Percentiles rank a stretch among this genome's conserved stretches.
phyloP scores from a whole-genome alignment of 2,888 invertebrate species.

The Artemia sp. region DNA sequence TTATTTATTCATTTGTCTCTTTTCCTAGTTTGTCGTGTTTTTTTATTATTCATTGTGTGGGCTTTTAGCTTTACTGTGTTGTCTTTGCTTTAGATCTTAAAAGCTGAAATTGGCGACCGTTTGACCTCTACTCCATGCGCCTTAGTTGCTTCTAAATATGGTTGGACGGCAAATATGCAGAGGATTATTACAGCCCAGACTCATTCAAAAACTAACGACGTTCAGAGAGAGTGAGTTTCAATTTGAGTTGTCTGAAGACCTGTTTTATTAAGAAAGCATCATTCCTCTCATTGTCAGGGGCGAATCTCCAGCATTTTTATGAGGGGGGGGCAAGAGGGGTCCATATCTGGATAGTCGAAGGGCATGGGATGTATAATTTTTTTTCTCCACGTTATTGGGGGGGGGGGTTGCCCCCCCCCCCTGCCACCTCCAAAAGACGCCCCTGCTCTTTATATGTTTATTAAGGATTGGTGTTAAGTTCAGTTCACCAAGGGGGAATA shows the following conservation, averaged over 20 bases:
- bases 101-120: constrained; percentile 41
- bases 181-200: constrained; percentile 42
- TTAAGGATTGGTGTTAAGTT: too few species aligned
- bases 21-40: constrained; percentile 10
- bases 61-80: constrained; percentile 21
- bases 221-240: constrained; percentile 35
- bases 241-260: constrained; percentile 7
- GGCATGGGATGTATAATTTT: too few species aligned
- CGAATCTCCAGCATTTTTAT: too few species aligned
- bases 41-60: neutral
- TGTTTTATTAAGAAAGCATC: constrained; percentile 5
- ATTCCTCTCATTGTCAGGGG: too few species aligned
- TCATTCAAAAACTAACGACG: constrained; percentile 41
- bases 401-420: too few species aligned
- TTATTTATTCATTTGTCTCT: constrained; percentile 10
- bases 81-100: constrained; percentile 33
- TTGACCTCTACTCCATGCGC: constrained; percentile 42
- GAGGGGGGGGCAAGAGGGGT: too few species aligned
- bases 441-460: too few species aligned
- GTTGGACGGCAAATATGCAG: constrained; percentile 49
- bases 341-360: too few species aligned
- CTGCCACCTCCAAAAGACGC: too few species aligned
- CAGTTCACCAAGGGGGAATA: too few species aligned
- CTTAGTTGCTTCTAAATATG: constrained; percentile 41
- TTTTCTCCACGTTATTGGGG: too few species aligned